phyloP scores from a whole-genome alignment of 2,888 invertebrate species.

The Ommatoiulus sabulosus region DNA sequence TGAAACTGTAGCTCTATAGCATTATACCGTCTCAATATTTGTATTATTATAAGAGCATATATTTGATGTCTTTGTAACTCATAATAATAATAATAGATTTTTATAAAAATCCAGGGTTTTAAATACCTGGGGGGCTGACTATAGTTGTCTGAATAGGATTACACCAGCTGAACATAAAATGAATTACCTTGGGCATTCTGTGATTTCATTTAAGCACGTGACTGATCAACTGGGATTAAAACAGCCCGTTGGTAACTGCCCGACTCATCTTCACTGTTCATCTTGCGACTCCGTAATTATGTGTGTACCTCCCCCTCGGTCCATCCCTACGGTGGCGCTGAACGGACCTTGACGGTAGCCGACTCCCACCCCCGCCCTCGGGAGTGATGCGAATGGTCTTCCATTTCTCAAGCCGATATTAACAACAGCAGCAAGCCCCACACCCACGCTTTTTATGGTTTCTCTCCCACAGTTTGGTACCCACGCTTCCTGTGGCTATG shows the following conservation, averaged over 20 bases:
- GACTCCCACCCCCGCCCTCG: conserved; percentile 48
- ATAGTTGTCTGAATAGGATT: too few species aligned
- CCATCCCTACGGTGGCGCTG: conserved; percentile 50
- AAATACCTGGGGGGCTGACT: too few species aligned
- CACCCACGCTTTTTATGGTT: conserved; percentile 53
- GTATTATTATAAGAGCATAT: too few species aligned
- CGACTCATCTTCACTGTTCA: neutral
- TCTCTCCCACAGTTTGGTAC: conserved; percentile 46
- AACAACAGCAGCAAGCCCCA: neutral
- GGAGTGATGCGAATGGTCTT: conserved; percentile 50
- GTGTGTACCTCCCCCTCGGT: neutral
- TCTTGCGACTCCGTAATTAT: neutral
- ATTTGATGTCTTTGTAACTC: too few species aligned
- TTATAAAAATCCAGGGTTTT: too few species aligned
- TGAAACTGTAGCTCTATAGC: too few species aligned
- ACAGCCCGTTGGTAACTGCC: neutral
- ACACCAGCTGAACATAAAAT: too few species aligned
- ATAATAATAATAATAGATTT: too few species aligned
- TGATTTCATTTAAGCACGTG: too few species aligned
- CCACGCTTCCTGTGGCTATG: conserved; percentile 25
- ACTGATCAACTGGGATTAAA: conserved; percentile 34
- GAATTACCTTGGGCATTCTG: too few species aligned
- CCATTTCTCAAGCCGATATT: conserved; percentile 51
- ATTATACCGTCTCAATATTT: too few species aligned
- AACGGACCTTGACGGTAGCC: conserved; percentile 45